A percentile compares a stretch with the other conserved stretches of the same genome.
phyloP scores from a whole-genome alignment of 92 coral and sea anemone species.

The Muricea muricata region DNA sequence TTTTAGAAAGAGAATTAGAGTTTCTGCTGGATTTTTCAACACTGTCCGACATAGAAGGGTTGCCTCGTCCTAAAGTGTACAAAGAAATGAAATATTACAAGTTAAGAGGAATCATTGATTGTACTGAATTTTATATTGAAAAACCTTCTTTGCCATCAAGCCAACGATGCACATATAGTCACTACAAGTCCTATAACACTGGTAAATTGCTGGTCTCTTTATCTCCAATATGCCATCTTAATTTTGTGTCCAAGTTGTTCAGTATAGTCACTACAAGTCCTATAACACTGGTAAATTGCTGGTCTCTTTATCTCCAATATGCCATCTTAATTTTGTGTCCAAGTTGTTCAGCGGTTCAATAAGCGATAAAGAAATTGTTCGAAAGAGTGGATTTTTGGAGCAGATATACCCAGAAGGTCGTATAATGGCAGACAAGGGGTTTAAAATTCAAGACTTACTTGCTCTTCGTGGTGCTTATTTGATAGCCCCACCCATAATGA shows the following conservation, averaged over 20 bases:
- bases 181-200: constrained; percentile 75
- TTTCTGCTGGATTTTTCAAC: constrained; percentile 74
- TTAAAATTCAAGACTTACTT: constrained; percentile 59
- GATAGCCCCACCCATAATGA: constrained; percentile 64
- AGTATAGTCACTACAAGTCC: constrained; percentile 78
- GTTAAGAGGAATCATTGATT: constrained; percentile 77
- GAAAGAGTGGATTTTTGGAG: constrained; percentile 66
- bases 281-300: constrained; percentile 73
- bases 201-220: constrained; percentile 74
- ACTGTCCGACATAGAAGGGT: constrained; percentile 58
- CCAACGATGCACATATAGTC: constrained; percentile 75
- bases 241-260: constrained; percentile 71
- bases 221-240: constrained; percentile 73
- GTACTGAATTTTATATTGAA: constrained; percentile 78
- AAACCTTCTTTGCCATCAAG: constrained; percentile 75
- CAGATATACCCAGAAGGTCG: constrained; percentile 65
- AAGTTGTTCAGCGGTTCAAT: constrained; percentile 73
- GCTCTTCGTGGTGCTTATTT: constrained; percentile 59
- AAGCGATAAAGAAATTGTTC: constrained; percentile 81
- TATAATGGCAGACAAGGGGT: constrained; percentile 77
- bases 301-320: constrained; percentile 73
- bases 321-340: constrained; percentile 75
- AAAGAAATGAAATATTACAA: constrained; percentile 51
- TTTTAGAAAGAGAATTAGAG: constrained; percentile 68
- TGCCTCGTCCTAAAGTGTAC: constrained; percentile 62